These are phyloP conservation scores for Parazoanthus darwini DNA, from an alignment of 92 coral and sea anemone genomes.

Conservation along the genomic window DNA sequence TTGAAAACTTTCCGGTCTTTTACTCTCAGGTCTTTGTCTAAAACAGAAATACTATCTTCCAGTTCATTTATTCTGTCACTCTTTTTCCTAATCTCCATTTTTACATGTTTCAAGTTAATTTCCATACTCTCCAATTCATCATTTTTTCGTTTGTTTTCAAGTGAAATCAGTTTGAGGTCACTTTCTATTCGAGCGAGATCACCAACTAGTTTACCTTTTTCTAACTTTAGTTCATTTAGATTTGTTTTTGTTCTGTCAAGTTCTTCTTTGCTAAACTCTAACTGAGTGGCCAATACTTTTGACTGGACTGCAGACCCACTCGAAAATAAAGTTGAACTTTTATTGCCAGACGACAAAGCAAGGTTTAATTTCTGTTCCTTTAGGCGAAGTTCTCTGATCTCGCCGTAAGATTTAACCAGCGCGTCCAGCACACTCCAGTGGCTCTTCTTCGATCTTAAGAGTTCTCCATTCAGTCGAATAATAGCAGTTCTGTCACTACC, in stretches of 20 bases:
- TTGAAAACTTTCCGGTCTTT: conserved; percentile 53
- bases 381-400: conserved; percentile 66
- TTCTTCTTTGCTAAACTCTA: conserved; percentile 65
- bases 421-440: conserved; percentile 85
- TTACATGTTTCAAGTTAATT: conserved; percentile 44
- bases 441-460: conserved; percentile 67
- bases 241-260: conserved; percentile 58
- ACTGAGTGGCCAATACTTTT: conserved; percentile 51
- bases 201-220: conserved; percentile 61
- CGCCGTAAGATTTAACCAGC: conserved; percentile 65
- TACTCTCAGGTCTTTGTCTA: conserved; percentile 49
- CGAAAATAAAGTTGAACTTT: background rate
- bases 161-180: conserved; percentile 49
- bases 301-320: background rate
- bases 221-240: conserved; percentile 54
- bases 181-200: conserved; percentile 50
- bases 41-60: conserved; percentile 40
- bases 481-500: conserved; percentile 77
- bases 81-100: conserved; percentile 49
- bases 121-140: conserved; percentile 62
- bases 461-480: conserved; percentile 76
- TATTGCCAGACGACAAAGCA: conserved; percentile 11
- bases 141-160: conserved; percentile 61
- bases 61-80: conserved; percentile 43
- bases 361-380: conserved; percentile 64